phyloP scores from a whole-genome alignment of 2,888 invertebrate species.

The Pheosia gnoma region DNA sequence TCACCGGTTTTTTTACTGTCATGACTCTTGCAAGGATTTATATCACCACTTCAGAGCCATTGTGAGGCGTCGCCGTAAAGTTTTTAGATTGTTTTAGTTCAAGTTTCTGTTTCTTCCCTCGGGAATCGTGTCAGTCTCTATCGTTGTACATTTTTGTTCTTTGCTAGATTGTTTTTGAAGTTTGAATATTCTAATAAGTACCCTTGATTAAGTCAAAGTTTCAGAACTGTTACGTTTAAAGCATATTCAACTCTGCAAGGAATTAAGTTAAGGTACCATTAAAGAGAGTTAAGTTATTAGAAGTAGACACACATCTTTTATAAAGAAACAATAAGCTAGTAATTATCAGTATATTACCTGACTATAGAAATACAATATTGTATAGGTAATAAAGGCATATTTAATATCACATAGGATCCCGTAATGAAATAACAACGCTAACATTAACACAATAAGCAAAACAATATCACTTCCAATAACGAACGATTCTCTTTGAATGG shows the following conservation, averaged over 20 bases:
- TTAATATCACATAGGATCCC: background rate
- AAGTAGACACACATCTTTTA: no score
- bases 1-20: conserved; percentile 22
- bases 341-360: no score
- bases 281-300: no score
- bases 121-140: background rate
- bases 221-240: no score
- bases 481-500: conserved; percentile 37
- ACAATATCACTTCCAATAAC: conserved; percentile 26
- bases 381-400: background rate
- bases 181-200: background rate
- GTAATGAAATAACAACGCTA: background rate
- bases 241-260: background rate
- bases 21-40: conserved; percentile 32
- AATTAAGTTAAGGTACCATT: no score
- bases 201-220: no score
- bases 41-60: conserved; percentile 7
- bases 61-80: background rate
- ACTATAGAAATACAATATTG: no score
- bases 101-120: conserved; percentile 1
- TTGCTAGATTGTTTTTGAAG: no score
- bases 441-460: conserved; percentile 22
- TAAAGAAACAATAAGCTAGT: no score
- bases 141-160: background rate
- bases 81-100: conserved; percentile 2